These are phyloP conservation scores for Ptychoptera contaminata DNA, from an alignment of 2,888 invertebrate genomes.

Conservation along the genomic window DNA sequence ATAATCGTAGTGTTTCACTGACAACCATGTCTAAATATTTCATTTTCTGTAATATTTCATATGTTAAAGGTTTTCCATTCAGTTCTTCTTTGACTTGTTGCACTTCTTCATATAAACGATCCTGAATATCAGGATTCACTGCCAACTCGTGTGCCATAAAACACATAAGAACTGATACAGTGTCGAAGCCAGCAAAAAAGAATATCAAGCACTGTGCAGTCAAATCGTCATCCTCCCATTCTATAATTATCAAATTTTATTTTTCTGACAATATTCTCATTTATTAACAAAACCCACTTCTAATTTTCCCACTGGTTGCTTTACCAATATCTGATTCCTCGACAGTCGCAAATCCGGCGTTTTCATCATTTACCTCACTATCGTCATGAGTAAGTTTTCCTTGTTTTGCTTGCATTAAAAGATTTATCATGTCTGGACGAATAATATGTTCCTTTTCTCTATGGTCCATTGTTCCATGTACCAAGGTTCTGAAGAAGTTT, in stretches of 20 bases:
- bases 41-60: constrained; percentile 39
- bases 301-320: background rate
- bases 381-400: constrained; percentile 14
- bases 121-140: constrained; percentile 39
- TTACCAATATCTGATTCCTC: constrained; percentile 22
- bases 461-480: background rate
- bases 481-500: background rate
- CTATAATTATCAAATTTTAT: constrained; percentile 1
- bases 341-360: constrained; percentile 14
- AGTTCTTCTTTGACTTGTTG: constrained; percentile 28
- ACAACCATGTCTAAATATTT: constrained; percentile 40
- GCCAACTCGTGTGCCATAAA: constrained; percentile 41
- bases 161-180: constrained; percentile 28
- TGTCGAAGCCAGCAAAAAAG: constrained; percentile 41
- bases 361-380: background rate
- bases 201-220: constrained; percentile 40
- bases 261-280: constrained; percentile 11
- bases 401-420: constrained; percentile 34
- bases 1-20: constrained; percentile 35
- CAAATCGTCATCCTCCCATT: constrained; percentile 35
- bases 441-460: background rate
- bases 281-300: constrained; percentile 11
- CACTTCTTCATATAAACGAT: constrained; percentile 37
- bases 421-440: constrained; percentile 27
- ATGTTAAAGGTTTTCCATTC: constrained; percentile 34